These are phyloP conservation scores for Phyllotreta striolata DNA, from an alignment of 2,888 invertebrate genomes.

Conservation along the genomic window DNA sequence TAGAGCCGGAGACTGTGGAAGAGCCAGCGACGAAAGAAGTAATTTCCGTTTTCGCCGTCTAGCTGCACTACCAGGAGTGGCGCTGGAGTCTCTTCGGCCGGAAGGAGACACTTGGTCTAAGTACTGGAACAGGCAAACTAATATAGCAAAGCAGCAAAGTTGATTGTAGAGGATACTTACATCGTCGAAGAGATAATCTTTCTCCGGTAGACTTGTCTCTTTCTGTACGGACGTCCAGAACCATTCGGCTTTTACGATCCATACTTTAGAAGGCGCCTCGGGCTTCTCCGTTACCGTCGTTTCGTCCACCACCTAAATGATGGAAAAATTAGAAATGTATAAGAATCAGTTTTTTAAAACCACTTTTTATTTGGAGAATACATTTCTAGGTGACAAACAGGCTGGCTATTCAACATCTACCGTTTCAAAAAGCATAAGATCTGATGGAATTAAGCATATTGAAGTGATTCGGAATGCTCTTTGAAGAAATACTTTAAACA, in stretches of 20 bases:
- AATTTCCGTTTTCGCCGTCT: constrained; percentile 82
- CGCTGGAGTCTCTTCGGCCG: constrained; percentile 67
- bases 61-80: constrained; percentile 62
- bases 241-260: constrained; percentile 92
- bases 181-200: constrained; percentile 86
- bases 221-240: constrained; percentile 99
- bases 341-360: constrained; percentile 33
- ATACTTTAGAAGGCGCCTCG: constrained; percentile 69
- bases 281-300: constrained; percentile 74
- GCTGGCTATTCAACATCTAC: constrained; percentile 33
- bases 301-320: constrained; percentile 83
- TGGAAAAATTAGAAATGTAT: constrained; percentile 47
- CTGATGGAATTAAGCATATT: neutral
- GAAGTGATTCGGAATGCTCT: constrained; percentile 26
- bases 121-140: constrained; percentile 54
- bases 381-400: constrained; percentile 23
- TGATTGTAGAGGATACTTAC: constrained; percentile 52
- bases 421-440: constrained; percentile 34
- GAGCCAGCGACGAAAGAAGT: constrained; percentile 65
- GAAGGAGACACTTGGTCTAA: constrained; percentile 64
- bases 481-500: constrained; percentile 26
- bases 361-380: constrained; percentile 24
- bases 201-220: constrained; percentile 91
- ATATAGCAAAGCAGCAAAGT: too few relatives aligned
- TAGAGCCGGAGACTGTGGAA: constrained; percentile 64